Evolutionary conservation across 2,888 invertebrate genomes (phyloP), one percentile per base, ranked within the genome.

Genomic region (Drosophila eohydei): DNA sequence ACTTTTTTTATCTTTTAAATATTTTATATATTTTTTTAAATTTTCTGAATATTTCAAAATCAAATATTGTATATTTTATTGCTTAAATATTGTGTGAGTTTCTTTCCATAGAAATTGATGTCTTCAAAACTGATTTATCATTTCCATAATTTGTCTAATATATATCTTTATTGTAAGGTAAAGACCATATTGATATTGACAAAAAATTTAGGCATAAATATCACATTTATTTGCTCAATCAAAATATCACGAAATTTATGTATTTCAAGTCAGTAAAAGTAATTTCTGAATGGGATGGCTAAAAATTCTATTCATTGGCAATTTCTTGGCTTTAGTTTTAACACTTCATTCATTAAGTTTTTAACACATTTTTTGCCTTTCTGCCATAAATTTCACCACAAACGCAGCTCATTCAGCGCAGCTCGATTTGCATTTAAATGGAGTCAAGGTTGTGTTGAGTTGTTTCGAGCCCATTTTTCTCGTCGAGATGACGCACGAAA

Each of bases 381-480:
- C 14, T 41, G 26, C 11, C 30, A 44, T 44, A 62, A 74, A 64
- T 83, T 83, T 83, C 74, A 75, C 83, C 72, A 74, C 78, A 67
- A 72, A 78, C 61, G 21, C 52, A 6, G 40, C 43, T 81, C 61
- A 66, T 64, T 78, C 44, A 66, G 70, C 59, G 68, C 40, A 54
- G 59, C 56, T 75, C 67, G 63, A 83, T 83, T 83, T 78, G 67
- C 80, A 80, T 81, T 69, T 58, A 71, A 87, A 88, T 76, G 36
- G 63, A 87, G 85, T 87, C 88, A 88, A 85, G 85, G 85, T 83
- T 84, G 76, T 57, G 52, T 62, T 75, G 21, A 57, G 21, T 65
- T 60, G 14, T 28, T 60, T 55, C 28, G 59, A 67, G 36, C 36
- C 32, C 50, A 16, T 12, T 46, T 46, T 52, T 34, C 38, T n/a